A percentile compares a stretch with the other conserved stretches of the same genome.
phyloP scores from a whole-genome alignment of 1,140 invertebrate species.

The Zaprionus ornatus region DNA sequence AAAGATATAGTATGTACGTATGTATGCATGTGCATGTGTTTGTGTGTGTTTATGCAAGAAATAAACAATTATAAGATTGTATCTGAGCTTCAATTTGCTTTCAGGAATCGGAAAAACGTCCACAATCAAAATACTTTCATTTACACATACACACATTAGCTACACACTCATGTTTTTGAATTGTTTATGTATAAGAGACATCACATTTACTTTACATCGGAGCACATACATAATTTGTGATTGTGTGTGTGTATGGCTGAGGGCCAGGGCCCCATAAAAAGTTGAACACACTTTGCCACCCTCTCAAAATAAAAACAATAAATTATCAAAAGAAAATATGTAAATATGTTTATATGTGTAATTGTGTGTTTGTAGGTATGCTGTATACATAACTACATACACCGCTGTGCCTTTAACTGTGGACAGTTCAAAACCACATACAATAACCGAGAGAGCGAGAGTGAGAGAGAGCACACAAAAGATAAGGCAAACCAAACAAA shows the following conservation, averaged over 20 bases:
- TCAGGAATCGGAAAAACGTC: conserved; percentile 19
- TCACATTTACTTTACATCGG: conserved; percentile 23
- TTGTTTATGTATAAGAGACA: conserved; percentile 8
- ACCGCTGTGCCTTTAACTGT: conserved; percentile 52
- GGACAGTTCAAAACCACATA: conserved; percentile 25
- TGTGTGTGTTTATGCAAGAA: conserved; percentile 8
- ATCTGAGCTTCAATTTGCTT: conserved; percentile 46
- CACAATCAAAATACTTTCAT: conserved; percentile 35
- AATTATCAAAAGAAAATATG: conserved; percentile 62
- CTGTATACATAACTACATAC: conserved; percentile 36
- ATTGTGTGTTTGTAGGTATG: conserved; percentile 21
- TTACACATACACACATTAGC: conserved; percentile 5
- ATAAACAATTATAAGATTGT: conserved; percentile 47
- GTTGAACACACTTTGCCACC: conserved; percentile 52
- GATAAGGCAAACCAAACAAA: conserved; percentile 32
- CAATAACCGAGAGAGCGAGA: conserved; percentile 13
- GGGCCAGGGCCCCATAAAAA: conserved; percentile 32
- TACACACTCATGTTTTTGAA: conserved; percentile 3
- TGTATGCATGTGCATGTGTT: conserved; percentile 9
- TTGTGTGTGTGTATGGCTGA: conserved; percentile 32
- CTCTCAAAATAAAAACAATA: conserved; percentile 72
- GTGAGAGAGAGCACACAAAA: conserved; percentile 27
- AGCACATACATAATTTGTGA: conserved; percentile 1
- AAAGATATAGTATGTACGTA: conserved; percentile 39
- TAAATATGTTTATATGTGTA: conserved; percentile 25